A percentile compares a stretch with the other conserved stretches of the same genome.
These are phyloP conservation scores for Caenorhabditis auriculariae DNA, from an alignment of 2,888 invertebrate genomes.

Conservation along the genomic window DNA sequence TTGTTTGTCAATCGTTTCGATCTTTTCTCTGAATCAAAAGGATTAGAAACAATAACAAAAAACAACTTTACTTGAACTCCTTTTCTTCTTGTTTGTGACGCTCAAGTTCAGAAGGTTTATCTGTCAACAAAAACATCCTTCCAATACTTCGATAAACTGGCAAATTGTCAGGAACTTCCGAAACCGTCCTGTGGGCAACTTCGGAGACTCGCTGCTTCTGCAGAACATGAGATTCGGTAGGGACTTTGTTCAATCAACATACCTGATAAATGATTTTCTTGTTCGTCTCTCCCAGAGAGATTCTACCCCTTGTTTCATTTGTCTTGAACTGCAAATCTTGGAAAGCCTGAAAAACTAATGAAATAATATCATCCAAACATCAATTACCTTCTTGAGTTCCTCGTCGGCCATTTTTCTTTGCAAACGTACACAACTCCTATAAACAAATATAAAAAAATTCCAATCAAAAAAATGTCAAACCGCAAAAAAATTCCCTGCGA, in stretches of 20 bases:
- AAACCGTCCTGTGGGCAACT: conserved; percentile 20
- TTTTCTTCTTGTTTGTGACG: conserved; percentile 30
- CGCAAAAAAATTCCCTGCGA: too few relatives aligned
- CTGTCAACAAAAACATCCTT: conserved; percentile 41
- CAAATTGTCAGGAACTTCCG: conserved; percentile 8
- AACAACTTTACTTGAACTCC: conserved; percentile 22
- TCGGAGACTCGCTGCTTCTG: conserved; percentile 32
- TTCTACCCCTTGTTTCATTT: conserved; percentile 36
- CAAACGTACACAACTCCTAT: neutral
- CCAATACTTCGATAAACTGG: conserved; percentile 35
- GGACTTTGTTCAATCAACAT: conserved; percentile 1
- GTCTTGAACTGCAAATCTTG: conserved; percentile 44
- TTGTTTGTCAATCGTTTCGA: conserved; percentile 69
- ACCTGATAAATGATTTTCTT: conserved; percentile 31
- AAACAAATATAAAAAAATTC: neutral
- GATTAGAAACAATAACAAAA: neutral
- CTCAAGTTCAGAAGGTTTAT: conserved; percentile 25
- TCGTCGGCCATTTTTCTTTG: conserved; percentile 36
- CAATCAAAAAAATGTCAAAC: too few relatives aligned
- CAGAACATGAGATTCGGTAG: too few relatives aligned
- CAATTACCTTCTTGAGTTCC: conserved; percentile 30
- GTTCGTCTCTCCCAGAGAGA: conserved; percentile 34
- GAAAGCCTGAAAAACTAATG: conserved; percentile 29
- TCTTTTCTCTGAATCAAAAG: conserved; percentile 23
- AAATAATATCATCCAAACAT: neutral